Conservation (phyloP, 1,140 invertebrate genomes). For the Drosophila baimaii region DNA sequence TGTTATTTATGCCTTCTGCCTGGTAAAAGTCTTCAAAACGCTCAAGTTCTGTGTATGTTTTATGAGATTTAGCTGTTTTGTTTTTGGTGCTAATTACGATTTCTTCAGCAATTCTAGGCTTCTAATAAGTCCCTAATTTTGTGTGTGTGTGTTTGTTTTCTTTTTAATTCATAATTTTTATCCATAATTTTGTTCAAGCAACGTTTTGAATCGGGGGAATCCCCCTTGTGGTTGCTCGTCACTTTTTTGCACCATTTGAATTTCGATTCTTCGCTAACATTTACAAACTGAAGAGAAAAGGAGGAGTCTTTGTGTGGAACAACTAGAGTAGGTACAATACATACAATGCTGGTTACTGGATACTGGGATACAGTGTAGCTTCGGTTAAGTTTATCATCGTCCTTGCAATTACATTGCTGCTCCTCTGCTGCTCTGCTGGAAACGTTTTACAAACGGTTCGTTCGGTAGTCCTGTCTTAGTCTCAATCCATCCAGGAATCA, state of each 20-base stretch:
- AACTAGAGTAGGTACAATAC: constrained; percentile 66
- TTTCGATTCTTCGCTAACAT: constrained; percentile 73
- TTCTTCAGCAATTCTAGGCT: constrained; percentile 63
- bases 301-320: constrained; percentile 52
- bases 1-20: constrained; percentile 3
- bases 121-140: constrained; percentile 59
- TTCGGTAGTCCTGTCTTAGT: constrained; percentile 31
- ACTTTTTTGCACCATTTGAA: constrained; percentile 80
- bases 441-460: constrained; percentile 73
- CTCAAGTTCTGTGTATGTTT: constrained; percentile 31
- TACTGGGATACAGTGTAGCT: constrained; percentile 43
- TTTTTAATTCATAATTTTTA: constrained; percentile 17
- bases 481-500: constrained; percentile 84
- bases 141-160: constrained; percentile 5
- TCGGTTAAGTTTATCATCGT: constrained; percentile 42
- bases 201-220: constrained; percentile 17
- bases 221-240: constrained; percentile 44
- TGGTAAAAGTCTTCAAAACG: constrained; percentile 72
- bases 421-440: constrained; percentile 24
- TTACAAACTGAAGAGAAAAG: constrained; percentile 66
- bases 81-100: background rate
- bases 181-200: constrained; percentile 44
- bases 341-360: constrained; percentile 45
- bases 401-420: constrained; percentile 72
- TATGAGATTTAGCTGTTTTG: constrained; percentile 9